phyloP scores from a whole-genome alignment of 2,888 invertebrate genomes.

The Drosophila neotestacea region DNA sequence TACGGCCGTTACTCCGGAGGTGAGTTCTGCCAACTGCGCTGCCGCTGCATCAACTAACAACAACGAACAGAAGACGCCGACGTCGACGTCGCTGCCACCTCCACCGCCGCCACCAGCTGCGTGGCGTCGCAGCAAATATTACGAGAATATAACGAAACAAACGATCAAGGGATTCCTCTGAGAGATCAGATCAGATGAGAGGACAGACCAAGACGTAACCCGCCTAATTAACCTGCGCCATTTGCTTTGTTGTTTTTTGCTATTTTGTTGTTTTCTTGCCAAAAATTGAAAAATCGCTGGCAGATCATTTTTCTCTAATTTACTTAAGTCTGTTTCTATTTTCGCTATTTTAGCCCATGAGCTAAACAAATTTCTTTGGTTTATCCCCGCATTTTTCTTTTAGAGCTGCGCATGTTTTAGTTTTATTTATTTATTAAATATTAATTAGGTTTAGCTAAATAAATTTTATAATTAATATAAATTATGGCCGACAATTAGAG shows the following conservation, averaged over 20 bases:
- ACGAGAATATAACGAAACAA: constrained; percentile 87
- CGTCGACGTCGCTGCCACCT: constrained; percentile 30
- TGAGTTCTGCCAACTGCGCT: constrained; percentile 68
- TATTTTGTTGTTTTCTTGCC: constrained; percentile 58
- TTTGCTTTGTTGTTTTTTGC: constrained; percentile 53
- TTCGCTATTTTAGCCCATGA: constrained; percentile 57
- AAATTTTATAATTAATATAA: constrained; percentile 25
- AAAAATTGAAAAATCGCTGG: constrained; percentile 57
- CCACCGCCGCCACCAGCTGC: too few relatives aligned
- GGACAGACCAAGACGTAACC: constrained; percentile 23
- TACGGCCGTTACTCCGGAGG: constrained; percentile 81
- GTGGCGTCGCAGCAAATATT: constrained; percentile 86
- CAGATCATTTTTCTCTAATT: constrained; percentile 43
- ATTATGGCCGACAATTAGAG: constrained; percentile 53
- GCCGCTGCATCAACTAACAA: constrained; percentile 45
- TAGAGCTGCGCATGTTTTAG: constrained; percentile 48
- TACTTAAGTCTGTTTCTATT: constrained; percentile 34
- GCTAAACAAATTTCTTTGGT: constrained; percentile 44
- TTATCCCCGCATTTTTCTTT: constrained; percentile 15
- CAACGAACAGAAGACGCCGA: constrained; percentile 53
- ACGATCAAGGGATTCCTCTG: constrained; percentile 87
- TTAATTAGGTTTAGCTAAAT: constrained; percentile 30
- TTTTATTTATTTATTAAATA: constrained; percentile 53
- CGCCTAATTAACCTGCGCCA: constrained; percentile 68
- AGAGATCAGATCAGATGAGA: constrained; percentile 13